Evolutionary conservation across 2,113 vertebrate genomes (phyloP).

Genomic region (Aptenodytes patagonicus): DNA sequence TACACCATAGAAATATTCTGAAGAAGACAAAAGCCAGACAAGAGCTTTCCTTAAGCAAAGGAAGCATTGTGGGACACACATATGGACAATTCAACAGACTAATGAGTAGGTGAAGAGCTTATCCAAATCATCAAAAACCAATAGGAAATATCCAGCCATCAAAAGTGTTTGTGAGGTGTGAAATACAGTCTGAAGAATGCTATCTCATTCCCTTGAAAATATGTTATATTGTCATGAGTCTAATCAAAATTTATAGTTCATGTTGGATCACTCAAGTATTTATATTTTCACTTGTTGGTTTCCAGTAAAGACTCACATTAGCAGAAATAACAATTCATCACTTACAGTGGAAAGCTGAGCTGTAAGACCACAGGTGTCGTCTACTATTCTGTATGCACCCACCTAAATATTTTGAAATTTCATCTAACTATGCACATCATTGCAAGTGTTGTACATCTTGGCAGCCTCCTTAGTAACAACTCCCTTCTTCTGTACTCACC

Average conservation of each 20-base stretch:
- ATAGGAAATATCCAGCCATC: not conserved
- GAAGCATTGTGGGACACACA: not conserved
- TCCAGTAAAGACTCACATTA: not conserved
- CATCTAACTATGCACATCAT: not conserved
- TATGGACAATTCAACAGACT: not conserved
- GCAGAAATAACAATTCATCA: not conserved
- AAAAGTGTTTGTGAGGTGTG: not conserved
- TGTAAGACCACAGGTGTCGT: not conserved
- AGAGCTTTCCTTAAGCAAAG: not conserved
- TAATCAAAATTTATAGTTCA: not conserved
- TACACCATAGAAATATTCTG: not conserved
- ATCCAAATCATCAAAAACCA: not conserved
- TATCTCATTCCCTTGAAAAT: not conserved
- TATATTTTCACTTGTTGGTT: not conserved
- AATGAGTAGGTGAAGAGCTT: not conserved
- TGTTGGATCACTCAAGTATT: not conserved
- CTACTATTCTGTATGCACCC: not conserved
- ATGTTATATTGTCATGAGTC: not conserved
- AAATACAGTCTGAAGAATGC: not conserved
- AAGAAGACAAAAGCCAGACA: not conserved
- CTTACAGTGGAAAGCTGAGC: not conserved
- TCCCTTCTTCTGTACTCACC: not conserved
- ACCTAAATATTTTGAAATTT: not conserved
- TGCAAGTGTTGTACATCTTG: not conserved
- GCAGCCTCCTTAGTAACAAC: not conserved